Conservation (phyloP, 2,888 invertebrate species). For the Proisotoma minuta region DNA sequence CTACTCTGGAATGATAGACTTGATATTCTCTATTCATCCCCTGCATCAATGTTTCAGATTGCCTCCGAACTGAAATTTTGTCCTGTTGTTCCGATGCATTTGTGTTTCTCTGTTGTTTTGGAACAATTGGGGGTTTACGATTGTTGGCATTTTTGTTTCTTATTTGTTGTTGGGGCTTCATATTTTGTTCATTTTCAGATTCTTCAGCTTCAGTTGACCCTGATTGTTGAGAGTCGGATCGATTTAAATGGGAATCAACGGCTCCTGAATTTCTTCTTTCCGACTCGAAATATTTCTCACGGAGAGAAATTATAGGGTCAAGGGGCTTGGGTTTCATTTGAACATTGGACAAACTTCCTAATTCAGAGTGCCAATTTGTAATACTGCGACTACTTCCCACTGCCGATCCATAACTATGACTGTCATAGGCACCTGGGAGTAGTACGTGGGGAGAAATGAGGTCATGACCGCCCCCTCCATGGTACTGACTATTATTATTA, state of each 20-base stretch:
- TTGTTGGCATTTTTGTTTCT: neutral
- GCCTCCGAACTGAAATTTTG: neutral
- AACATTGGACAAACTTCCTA: neutral
- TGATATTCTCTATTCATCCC: slow-evolving; percentile 25
- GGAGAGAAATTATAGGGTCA: slow-evolving; percentile 18
- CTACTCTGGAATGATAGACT: slow-evolving; percentile 24
- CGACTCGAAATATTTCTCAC: slow-evolving; percentile 27
- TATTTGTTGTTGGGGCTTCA: neutral
- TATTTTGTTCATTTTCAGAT: neutral
- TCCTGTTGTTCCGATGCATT: slow-evolving; percentile 19
- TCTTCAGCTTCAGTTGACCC: neutral
- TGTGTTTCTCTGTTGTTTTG: neutral
- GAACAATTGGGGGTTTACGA: neutral
- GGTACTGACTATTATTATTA: neutral
- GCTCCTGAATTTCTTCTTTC: slow-evolving; percentile 7
- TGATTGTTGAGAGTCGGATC: slow-evolving; percentile 3
- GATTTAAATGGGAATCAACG: neutral
- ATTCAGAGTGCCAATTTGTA: slow-evolving; percentile 4
- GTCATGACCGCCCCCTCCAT: neutral
- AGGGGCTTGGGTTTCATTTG: slow-evolving; percentile 9
- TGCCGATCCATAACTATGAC: neutral
- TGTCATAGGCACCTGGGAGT: slow-evolving; percentile 24
- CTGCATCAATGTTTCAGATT: slow-evolving; percentile 11
- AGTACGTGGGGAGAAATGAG: slow-evolving; percentile 1
- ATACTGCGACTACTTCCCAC: neutral